Conservation (phyloP, 1,140 invertebrate species). For the Nixonia krombeini region DNA sequence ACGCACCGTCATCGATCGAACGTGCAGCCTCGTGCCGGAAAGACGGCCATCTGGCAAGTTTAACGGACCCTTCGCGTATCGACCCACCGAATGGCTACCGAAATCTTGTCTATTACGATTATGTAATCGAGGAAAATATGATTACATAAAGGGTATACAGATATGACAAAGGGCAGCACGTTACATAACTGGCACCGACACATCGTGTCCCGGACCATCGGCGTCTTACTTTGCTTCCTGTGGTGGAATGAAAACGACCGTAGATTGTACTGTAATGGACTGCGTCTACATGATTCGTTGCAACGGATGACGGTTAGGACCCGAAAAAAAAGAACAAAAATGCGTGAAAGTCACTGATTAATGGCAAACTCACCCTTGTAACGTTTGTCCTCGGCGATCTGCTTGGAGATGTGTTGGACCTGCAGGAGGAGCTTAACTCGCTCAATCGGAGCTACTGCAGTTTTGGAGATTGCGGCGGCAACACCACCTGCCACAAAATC, state of each 20-base stretch:
- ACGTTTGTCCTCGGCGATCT: slow-evolving; percentile 83
- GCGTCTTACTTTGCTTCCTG: too few species aligned
- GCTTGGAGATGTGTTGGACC: slow-evolving; percentile 89
- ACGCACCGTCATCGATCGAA: slow-evolving; percentile 67
- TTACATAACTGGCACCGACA: slow-evolving; percentile 17
- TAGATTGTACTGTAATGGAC: too few species aligned
- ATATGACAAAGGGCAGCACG: background rate
- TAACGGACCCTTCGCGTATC: slow-evolving; percentile 50
- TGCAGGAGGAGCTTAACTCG: slow-evolving; percentile 92
- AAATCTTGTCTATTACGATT: slow-evolving; percentile 18
- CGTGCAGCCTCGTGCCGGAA: slow-evolving; percentile 25
- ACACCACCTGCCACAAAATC: slow-evolving; percentile 90
- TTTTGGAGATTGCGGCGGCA: slow-evolving; percentile 90
- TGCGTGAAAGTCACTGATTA: too few species aligned
- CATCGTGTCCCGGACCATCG: too few species aligned
- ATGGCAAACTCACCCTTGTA: slow-evolving; percentile 88
- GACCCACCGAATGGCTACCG: slow-evolving; percentile 50
- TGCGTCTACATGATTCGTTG: too few species aligned
- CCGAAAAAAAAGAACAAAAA: too few species aligned
- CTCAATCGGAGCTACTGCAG: slow-evolving; percentile 90
- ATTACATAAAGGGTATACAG: slow-evolving; percentile 28
- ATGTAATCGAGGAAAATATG: slow-evolving; percentile 10
- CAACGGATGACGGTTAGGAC: too few species aligned
- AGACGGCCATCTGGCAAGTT: slow-evolving; percentile 65
- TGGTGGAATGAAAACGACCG: too few species aligned